Base-by-base conservation (phyloP, 1,140 invertebrate genomes). In the Caerostris extrusa region DNA sequence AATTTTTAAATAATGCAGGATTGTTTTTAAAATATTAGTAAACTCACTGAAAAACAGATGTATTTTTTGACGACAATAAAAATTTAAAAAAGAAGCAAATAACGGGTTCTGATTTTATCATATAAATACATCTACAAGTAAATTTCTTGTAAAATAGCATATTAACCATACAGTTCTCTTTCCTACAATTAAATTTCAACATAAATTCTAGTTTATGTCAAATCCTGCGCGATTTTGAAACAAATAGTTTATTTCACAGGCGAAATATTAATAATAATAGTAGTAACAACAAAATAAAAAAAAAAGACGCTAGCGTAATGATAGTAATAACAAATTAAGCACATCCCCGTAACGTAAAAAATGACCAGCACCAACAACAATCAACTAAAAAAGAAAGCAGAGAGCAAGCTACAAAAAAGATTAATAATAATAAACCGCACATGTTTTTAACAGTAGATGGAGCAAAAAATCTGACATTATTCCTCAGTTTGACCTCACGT, bases 381-480 rank as follows among this genome's bases (percentile, higher is more conserved):
- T n/a, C 86, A 64, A 19, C 61, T 17, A 57, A 90, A 77, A n/a
- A 77, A 77, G 71, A 77, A 34, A 77, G 64, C 50, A 71, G 64
- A 14, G 71, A 60, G 64, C 71, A 82, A 61, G 77, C 77, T 91
- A 90, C 69, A 91, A 81, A 88, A 87, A 82, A 91, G 90, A 60
- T 71, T 90, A 88, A 88, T 88, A 88, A 85, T 90, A 88, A 67
- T 88, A 88, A 92, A 85, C 34, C 77, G 3, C 19, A n/a, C 81
- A 85, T 92, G 60, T 92, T 92, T 92, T 91, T 92, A 85, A 92
- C 81, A 34, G 81, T 64, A 67, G 90, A 92, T 92, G 53, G 82
- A 61, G 81, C 90, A 92, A 92, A 92, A n/a, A 92, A 64, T 19
- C 77, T 92, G 90, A 92, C 90, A 92, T 92, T 92, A 92, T 92